Evolutionary conservation across 2,113 vertebrate species (phyloP).

Genomic region (Todiramphus saurophagus): DNA sequence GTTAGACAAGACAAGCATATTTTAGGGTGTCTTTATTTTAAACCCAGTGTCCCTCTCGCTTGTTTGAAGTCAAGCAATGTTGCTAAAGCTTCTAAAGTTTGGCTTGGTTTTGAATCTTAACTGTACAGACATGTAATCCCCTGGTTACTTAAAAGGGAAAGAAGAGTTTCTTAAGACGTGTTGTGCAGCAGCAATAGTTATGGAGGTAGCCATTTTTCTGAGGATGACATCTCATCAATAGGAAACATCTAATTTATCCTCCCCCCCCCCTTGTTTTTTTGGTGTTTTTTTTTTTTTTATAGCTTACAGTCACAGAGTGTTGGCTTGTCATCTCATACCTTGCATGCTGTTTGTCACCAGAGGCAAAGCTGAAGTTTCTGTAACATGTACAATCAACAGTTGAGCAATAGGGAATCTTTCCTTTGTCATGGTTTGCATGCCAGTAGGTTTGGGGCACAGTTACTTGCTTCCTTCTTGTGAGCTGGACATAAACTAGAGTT

Average conservation of each 20-base stretch:
- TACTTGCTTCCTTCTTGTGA: not conserved
- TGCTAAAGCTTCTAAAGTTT: not conserved
- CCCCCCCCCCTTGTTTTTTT: not conserved
- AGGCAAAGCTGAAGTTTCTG: not conserved
- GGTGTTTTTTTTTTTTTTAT: not conserved
- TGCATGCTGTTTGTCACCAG: not conserved
- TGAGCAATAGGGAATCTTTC: not conserved
- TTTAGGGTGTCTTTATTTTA: not conserved
- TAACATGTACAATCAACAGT: not conserved
- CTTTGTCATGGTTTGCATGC: not conserved
- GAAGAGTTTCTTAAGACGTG: not conserved
- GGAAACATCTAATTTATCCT: not conserved
- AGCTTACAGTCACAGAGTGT: accelerated
- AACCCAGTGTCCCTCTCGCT: not conserved
- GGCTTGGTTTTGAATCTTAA: not conserved
- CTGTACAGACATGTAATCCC: not conserved
- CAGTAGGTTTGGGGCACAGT: not conserved
- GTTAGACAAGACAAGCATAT: not conserved
- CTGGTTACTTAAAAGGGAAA: not conserved
- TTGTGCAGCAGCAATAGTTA: not conserved
- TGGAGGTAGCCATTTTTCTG: not conserved
- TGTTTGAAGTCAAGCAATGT: not conserved
- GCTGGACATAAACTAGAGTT: not conserved
- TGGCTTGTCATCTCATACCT: not conserved
- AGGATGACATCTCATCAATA: not conserved